Conservation (phyloP, 1,140 invertebrate species). For the Formica selysi region DNA sequence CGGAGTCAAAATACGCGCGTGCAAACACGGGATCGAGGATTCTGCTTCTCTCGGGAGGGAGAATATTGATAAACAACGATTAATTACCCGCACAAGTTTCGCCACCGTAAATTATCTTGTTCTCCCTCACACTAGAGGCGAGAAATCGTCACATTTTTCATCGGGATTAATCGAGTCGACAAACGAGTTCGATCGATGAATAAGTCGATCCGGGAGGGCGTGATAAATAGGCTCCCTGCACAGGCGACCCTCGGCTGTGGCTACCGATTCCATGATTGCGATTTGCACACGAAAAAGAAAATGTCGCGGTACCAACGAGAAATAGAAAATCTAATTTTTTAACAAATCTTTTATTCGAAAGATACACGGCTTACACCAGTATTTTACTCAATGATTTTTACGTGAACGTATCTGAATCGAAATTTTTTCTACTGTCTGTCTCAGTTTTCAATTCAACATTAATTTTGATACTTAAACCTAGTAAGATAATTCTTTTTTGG, state of each 20-base stretch:
- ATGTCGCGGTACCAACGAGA: conserved; percentile 55
- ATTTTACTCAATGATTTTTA: neutral
- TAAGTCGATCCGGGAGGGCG: conserved; percentile 69
- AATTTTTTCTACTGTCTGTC: neutral
- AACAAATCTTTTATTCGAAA: neutral
- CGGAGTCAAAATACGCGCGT: conserved; percentile 20
- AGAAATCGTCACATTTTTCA: conserved; percentile 73
- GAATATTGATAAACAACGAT: conserved; percentile 68
- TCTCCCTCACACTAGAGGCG: conserved; percentile 11
- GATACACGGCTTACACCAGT: neutral
- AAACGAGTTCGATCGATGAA: conserved; percentile 73
- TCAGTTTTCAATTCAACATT: no score
- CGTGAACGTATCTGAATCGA: neutral
- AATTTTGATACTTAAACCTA: no score
- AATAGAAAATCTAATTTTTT: no score
- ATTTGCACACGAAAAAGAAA: conserved; percentile 80
- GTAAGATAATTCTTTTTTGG: no score
- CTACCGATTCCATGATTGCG: conserved; percentile 57
- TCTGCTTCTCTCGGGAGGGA: neutral
- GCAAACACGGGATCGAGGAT: conserved; percentile 33
- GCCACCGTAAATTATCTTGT: conserved; percentile 67
- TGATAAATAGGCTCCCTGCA: conserved; percentile 64
- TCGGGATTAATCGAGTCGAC: conserved; percentile 74
- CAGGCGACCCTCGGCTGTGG: conserved; percentile 30
- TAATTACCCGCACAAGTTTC: conserved; percentile 61